Conservation (phyloP, 1,140 invertebrate genomes). For the Drosophila lowei region DNA sequence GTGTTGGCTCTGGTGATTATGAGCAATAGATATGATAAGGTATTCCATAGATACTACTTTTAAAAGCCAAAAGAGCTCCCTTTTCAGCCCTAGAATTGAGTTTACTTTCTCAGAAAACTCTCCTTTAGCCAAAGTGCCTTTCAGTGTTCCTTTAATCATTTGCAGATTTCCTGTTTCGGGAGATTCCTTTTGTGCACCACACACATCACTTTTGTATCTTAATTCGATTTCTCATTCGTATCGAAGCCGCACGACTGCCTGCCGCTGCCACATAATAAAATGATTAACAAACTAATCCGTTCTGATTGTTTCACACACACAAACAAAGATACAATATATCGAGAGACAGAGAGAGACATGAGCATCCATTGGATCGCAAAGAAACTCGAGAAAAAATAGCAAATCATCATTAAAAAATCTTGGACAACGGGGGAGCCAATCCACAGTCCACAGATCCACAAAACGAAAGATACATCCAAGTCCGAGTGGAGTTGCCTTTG, state of each 20-base stretch:
- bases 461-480: neutral
- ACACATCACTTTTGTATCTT: constrained; percentile 24
- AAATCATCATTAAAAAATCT: constrained; percentile 75
- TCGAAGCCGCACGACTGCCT: neutral
- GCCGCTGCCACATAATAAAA: constrained; percentile 61
- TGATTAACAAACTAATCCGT: constrained; percentile 79
- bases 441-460: constrained; percentile 21
- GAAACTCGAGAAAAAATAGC: constrained; percentile 51
- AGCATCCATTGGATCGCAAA: constrained; percentile 15
- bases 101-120: too few species aligned
- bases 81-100: too few species aligned
- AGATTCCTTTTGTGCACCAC: constrained; percentile 9
- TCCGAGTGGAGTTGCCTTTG: constrained; percentile 28
- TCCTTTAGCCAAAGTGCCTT: neutral
- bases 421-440: constrained; percentile 20
- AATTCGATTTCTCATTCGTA: constrained; percentile 28
- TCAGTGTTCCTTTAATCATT: constrained; percentile 18
- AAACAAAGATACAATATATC: too few species aligned
- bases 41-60: constrained; percentile 26
- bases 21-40: constrained; percentile 27
- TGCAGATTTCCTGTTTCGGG: constrained; percentile 22
- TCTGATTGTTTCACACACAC: constrained; percentile 62
- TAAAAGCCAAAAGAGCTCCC: neutral
- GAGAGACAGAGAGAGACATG: constrained; percentile 19
- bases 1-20: constrained; percentile 15